Percentiles rank a stretch among this genome's conserved stretches.
These are phyloP conservation scores for Aphidius gifuensis DNA, from an alignment of 1,140 invertebrate genomes.

Conservation along the genomic window DNA sequence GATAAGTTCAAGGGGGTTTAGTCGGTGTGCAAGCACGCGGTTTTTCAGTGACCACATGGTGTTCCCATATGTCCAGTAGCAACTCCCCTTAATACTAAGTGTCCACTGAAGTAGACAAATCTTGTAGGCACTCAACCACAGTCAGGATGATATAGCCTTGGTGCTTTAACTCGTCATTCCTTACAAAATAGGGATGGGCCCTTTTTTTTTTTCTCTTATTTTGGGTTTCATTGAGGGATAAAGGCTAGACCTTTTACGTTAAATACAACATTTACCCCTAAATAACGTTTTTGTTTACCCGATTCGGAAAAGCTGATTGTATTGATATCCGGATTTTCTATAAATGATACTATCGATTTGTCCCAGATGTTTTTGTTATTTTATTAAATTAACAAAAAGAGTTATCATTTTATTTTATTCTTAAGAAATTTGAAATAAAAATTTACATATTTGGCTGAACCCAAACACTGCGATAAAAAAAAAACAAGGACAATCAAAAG, in stretches of 20 bases:
- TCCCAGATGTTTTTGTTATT: conserved; percentile 13
- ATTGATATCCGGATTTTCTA: conserved; percentile 4
- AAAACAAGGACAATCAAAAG: not conserved
- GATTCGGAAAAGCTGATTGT: conserved; percentile 25
- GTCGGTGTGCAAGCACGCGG: conserved; percentile 29
- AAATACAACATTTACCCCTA: conserved; percentile 20
- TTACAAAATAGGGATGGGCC: conserved; percentile 8
- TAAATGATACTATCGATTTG: conserved; percentile 4
- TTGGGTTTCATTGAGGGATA: too few relatives aligned
- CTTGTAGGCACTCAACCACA: conserved; percentile 28
- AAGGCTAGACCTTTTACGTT: not conserved
- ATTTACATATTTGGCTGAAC: not conserved
- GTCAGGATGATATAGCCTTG: conserved; percentile 13
- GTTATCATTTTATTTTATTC: not conserved
- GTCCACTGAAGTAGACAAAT: conserved; percentile 35
- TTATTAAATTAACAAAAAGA: not conserved
- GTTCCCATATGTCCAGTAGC: conserved; percentile 44
- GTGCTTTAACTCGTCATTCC: conserved; percentile 1
- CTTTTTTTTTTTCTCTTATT: too few relatives aligned
- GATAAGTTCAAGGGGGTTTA: too few relatives aligned
- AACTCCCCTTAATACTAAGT: conserved; percentile 36
- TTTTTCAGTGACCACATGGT: conserved; percentile 41
- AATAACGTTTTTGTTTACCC: conserved; percentile 27
- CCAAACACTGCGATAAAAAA: too few relatives aligned
- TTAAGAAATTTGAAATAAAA: not conserved